phyloP scores from a whole-genome alignment of 2,113 vertebrate species.

The Rhynchopsitta pachyrhyncha region DNA sequence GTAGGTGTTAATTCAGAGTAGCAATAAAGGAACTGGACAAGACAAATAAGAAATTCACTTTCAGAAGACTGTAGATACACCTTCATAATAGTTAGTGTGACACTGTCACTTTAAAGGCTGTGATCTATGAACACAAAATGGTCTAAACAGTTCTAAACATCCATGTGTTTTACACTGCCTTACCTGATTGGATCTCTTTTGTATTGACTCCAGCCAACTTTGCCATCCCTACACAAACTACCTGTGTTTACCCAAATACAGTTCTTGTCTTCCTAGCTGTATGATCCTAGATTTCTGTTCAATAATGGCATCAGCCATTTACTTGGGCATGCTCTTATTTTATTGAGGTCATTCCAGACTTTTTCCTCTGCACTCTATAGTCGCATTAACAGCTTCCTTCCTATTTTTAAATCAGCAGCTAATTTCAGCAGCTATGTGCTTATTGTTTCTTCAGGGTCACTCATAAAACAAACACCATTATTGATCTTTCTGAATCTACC shows the following conservation, averaged over 20 bases:
- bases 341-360: slow-evolving; percentile 56
- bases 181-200: background rate
- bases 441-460: slow-evolving; percentile 66
- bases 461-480: slow-evolving; percentile 62
- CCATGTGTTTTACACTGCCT: background rate
- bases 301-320: background rate
- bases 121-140: background rate
- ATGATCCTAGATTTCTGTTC: background rate
- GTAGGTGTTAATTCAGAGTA: background rate
- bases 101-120: background rate
- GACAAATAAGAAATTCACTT: background rate
- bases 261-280: background rate
- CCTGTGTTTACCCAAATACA: background rate
- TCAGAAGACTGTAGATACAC: background rate
- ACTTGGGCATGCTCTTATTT: slow-evolving; percentile 2
- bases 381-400: slow-evolving; percentile 52
- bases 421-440: slow-evolving; percentile 64
- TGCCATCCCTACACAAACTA: background rate
- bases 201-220: background rate
- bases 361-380: background rate
- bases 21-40: background rate
- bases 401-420: slow-evolving; percentile 66
- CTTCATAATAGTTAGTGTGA: background rate
- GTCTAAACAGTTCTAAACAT: background rate
- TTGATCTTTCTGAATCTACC: slow-evolving; percentile 47